Conservation (phyloP, 2,888 invertebrate species). For the Diabrotica balteata region DNA sequence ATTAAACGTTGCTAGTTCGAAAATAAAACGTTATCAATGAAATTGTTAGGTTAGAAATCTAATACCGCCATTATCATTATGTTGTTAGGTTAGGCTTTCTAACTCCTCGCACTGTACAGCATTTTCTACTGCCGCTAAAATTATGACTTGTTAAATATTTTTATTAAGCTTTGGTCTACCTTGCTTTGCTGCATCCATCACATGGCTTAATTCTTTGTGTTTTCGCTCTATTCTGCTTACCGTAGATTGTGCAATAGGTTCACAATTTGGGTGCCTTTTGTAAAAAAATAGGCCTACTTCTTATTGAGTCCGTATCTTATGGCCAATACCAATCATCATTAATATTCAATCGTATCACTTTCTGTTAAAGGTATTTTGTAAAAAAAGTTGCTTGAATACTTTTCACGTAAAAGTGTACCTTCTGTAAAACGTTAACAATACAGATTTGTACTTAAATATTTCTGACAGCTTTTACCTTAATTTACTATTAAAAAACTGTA, state of each 20-base stretch:
- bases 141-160: neutral
- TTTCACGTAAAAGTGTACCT: no score
- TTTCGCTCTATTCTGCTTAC: no score
- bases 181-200: neutral
- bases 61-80: neutral
- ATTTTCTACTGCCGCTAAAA: neutral
- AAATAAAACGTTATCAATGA: neutral
- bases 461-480: no score
- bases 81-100: neutral
- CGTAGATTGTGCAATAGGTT: no score
- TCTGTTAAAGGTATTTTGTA: no score
- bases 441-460: no score
- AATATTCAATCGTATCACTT: neutral
- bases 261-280: neutral
- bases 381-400: no score
- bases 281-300: slow-evolving; percentile 5
- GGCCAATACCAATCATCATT: slow-evolving; percentile 5
- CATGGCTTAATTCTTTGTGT: neutral
- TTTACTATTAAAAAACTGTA: no score
- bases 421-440: no score
- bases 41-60: neutral
- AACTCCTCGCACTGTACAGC: neutral
- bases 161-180: neutral
- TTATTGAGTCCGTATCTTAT: neutral
- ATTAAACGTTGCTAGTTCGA: neutral